phyloP scores from a whole-genome alignment of 2,797 vertebrate species.

The Tadarida brasiliensis region DNA sequence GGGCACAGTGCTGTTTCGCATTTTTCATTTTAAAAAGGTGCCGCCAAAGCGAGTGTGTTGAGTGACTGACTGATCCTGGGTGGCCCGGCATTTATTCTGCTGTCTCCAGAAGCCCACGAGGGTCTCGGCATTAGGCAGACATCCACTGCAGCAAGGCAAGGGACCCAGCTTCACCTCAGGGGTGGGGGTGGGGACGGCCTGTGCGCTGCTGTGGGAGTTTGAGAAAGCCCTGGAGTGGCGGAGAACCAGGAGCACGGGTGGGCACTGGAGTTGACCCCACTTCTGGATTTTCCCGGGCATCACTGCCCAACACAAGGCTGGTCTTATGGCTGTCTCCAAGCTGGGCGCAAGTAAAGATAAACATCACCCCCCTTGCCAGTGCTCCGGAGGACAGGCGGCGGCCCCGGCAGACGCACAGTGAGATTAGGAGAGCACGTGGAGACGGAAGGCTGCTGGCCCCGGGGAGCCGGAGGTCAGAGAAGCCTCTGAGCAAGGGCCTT shows the following conservation, averaged over 20 bases:
- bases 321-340: not conserved
- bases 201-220: not conserved
- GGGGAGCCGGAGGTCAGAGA: not conserved
- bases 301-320: not conserved
- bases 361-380: not conserved
- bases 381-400: not conserved
- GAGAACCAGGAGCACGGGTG: not conserved
- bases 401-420: not conserved
- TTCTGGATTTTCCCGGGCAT: accelerated
- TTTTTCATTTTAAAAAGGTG: not conserved
- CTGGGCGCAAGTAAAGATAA: not conserved
- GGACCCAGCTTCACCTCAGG: not conserved
- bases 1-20: not conserved
- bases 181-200: not conserved
- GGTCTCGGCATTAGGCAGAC: not conserved
- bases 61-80: not conserved
- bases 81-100: not conserved
- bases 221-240: not conserved
- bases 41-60: not conserved
- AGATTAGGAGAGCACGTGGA: not conserved
- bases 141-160: not conserved
- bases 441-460: not conserved
- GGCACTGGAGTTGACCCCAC: too few species aligned
- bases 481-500: not conserved
- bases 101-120: not conserved